Percentiles rank a stretch among this genome's conserved stretches.
phyloP scores from a whole-genome alignment of 2,888 invertebrate species.

The Ctenicera cuprea region DNA sequence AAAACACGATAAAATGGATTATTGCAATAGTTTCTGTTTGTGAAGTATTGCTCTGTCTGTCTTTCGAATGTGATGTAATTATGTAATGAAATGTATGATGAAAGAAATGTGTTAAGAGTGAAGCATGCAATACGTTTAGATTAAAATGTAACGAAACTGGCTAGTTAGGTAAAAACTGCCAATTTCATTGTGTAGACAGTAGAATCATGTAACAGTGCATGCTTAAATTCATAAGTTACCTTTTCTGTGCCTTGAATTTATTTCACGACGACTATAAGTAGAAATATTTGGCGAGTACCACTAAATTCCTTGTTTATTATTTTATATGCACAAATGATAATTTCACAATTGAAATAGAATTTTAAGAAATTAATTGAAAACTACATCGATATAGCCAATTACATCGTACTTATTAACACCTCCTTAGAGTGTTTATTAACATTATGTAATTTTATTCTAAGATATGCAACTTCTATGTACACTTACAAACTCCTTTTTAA shows the following conservation, averaged over 20 bases:
- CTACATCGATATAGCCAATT: conserved; percentile 43
- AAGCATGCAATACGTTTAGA: conserved; percentile 41
- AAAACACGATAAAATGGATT: neutral
- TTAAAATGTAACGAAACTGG: conserved; percentile 34
- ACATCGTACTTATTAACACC: conserved; percentile 37
- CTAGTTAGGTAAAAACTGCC: conserved; percentile 18
- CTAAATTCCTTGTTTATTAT: conserved; percentile 12
- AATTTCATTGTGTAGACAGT: conserved; percentile 38
- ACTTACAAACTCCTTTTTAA: conserved; percentile 28
- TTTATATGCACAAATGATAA: conserved; percentile 19
- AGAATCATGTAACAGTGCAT: conserved; percentile 42
- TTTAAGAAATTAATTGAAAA: conserved; percentile 25
- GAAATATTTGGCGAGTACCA: conserved; percentile 18
- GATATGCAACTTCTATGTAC: conserved; percentile 41
- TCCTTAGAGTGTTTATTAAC: conserved; percentile 23
- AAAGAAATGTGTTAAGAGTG: conserved; percentile 52
- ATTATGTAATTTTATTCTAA: conserved; percentile 41
- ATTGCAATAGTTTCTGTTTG: conserved; percentile 41
- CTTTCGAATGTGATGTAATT: conserved; percentile 61
- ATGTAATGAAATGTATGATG: conserved; percentile 56
- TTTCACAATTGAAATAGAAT: conserved; percentile 31
- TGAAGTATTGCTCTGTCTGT: conserved; percentile 62
- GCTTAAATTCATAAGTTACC: conserved; percentile 44
- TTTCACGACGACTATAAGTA: conserved; percentile 3
- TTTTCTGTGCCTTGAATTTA: conserved; percentile 1